These are phyloP conservation scores for Gobio gobio DNA, from an alignment of 2,113 vertebrate species.

Conservation along the genomic window DNA sequence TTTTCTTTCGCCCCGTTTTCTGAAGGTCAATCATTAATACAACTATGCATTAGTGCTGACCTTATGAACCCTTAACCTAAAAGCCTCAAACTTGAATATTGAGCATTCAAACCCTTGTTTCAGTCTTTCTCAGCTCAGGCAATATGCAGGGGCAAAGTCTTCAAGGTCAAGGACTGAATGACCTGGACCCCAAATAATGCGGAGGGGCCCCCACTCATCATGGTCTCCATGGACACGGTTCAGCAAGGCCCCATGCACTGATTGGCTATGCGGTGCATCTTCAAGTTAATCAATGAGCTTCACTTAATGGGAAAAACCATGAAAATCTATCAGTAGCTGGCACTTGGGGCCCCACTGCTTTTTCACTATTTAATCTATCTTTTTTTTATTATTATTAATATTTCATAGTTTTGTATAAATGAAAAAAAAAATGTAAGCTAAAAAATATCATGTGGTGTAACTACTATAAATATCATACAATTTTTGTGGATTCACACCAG, in stretches of 20 bases:
- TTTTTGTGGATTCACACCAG: background rate
- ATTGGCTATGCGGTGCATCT: constrained; percentile 70
- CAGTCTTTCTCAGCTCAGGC: constrained; percentile 56
- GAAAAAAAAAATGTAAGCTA: background rate
- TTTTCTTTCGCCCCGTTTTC: constrained; percentile 67
- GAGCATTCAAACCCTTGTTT: constrained; percentile 63
- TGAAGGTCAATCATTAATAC: constrained; percentile 82
- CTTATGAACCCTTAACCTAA: constrained; percentile 70
- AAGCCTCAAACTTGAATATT: constrained; percentile 67
- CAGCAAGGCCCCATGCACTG: constrained; percentile 65
- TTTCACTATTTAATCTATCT: background rate
- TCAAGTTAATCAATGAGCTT: constrained; percentile 76
- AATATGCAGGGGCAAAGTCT: constrained; percentile 51
- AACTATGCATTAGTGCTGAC: constrained; percentile 74
- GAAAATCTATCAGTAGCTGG: constrained; percentile 53
- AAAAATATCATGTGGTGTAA: background rate
- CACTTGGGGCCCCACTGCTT: background rate
- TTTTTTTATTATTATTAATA: background rate
- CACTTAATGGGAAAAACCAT: constrained; percentile 64
- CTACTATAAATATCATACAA: background rate
- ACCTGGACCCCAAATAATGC: constrained; percentile 71
- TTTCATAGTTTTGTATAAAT: background rate
- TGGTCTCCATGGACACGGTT: constrained; percentile 63
- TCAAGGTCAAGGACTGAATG: constrained; percentile 78
- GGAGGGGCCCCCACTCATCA: constrained; percentile 63